These are phyloP conservation scores for Allophyes oxyacanthae DNA, from an alignment of 2,888 invertebrate genomes.

Conservation along the genomic window DNA sequence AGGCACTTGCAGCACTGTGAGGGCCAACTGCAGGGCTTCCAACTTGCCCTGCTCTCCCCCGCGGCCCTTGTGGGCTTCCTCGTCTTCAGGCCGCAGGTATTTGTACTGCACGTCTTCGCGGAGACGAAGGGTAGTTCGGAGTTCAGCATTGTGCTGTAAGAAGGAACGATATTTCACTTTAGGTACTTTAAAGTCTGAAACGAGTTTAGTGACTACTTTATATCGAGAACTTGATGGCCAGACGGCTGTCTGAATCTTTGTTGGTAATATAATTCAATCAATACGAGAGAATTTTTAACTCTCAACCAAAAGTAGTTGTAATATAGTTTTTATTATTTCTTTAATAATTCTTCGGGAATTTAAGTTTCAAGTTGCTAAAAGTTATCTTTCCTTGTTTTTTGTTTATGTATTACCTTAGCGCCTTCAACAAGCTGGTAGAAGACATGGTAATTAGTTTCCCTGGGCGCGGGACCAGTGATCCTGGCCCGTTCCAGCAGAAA, in stretches of 20 bases:
- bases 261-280: too few relatives aligned
- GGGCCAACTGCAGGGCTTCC: slow-evolving; percentile 95
- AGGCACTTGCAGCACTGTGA: slow-evolving; percentile 96
- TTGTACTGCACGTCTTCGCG: slow-evolving; percentile 93
- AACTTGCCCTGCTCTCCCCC: slow-evolving; percentile 89
- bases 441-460: slow-evolving; percentile 97
- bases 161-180: background rate
- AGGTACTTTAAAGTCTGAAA: too few relatives aligned
- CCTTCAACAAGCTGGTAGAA: slow-evolving; percentile 97
- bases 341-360: too few relatives aligned
- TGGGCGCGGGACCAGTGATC: slow-evolving; percentile 96
- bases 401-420: slow-evolving; percentile 89
- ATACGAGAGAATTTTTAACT: too few relatives aligned
- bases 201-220: too few relatives aligned
- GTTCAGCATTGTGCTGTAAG: slow-evolving; percentile 92
- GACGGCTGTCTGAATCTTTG: too few relatives aligned
- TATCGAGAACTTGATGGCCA: too few relatives aligned
- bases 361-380: too few relatives aligned
- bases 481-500: slow-evolving; percentile 97
- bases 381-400: too few relatives aligned
- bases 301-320: too few relatives aligned
- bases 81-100: slow-evolving; percentile 95
- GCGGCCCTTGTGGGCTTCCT: slow-evolving; percentile 80
- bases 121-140: slow-evolving; percentile 92
- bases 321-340: too few relatives aligned